Evolutionary conservation across 2,113 vertebrate genomes (phyloP).

Genomic region (Tupaia chinensis): DNA sequence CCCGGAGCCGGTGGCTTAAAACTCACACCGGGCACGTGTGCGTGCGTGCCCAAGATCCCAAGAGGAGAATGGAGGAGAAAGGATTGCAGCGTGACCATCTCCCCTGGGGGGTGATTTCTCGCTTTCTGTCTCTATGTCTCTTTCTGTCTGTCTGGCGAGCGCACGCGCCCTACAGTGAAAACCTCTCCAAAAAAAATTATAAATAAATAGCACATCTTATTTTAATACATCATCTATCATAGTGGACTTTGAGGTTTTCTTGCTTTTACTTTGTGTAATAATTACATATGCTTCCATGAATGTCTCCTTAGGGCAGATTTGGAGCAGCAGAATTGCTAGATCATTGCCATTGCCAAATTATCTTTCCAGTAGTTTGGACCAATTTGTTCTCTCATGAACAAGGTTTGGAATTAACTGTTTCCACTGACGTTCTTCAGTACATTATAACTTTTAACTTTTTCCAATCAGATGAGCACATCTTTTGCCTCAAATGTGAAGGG

Average conservation of each 20-base stretch:
- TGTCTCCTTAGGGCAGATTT: neutral
- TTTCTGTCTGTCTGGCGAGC: too few species aligned
- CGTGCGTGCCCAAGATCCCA: too few species aligned
- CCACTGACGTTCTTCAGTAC: neutral
- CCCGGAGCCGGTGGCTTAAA: too few species aligned
- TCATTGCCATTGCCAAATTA: constrained; percentile 3
- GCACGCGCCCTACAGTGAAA: too few species aligned
- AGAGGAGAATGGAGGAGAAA: too few species aligned
- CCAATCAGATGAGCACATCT: neutral
- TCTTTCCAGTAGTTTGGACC: neutral
- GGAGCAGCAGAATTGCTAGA: neutral
- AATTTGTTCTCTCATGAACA: neutral
- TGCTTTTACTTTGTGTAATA: neutral
- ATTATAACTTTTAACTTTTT: constrained; percentile 2
- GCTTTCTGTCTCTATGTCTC: too few species aligned
- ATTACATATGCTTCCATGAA: neutral
- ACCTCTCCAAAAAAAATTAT: too few species aligned
- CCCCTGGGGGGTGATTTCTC: too few species aligned
- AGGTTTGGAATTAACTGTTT: constrained; percentile 7
- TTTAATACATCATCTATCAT: constrained; percentile 35
- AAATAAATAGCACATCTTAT: neutral
- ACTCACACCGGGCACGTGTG: too few species aligned
- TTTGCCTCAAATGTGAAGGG: neutral
- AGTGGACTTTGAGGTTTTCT: neutral
- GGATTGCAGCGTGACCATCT: too few species aligned